These are phyloP conservation scores for Miltochrista miniata DNA, from an alignment of 2,888 invertebrate species.

Conservation along the genomic window DNA sequence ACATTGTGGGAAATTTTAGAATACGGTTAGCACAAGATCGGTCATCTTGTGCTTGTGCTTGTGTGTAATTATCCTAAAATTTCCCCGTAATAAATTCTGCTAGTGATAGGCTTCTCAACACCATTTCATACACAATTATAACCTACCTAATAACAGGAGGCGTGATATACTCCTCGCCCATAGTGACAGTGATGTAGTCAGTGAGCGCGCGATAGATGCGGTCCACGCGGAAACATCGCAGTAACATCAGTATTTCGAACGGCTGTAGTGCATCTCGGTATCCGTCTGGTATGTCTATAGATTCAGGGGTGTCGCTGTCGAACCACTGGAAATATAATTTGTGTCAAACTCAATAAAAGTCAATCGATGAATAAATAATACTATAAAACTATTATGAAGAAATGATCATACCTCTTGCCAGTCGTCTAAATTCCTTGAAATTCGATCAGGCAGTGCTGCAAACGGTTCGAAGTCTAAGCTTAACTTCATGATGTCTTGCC, in stretches of 20 bases:
- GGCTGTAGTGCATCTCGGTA: constrained; percentile 86
- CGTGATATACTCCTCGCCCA: constrained; percentile 95
- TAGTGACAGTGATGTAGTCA: constrained; percentile 90
- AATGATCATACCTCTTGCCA: constrained; percentile 86
- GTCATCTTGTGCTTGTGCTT: no score
- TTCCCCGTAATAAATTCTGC: no score
- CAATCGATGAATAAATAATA: constrained; percentile 17
- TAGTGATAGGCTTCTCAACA: no score
- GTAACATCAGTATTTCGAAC: constrained; percentile 90
- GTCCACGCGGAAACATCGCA: constrained; percentile 95
- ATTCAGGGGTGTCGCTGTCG: constrained; percentile 92
- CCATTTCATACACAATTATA: neutral
- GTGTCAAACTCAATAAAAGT: no score
- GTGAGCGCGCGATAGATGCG: constrained; percentile 93
- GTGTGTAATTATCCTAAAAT: no score
- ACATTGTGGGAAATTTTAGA: no score
- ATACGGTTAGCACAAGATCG: no score
- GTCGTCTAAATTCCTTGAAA: constrained; percentile 73
- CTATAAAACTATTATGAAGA: neutral
- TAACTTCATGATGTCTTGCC: constrained; percentile 93
- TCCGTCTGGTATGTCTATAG: constrained; percentile 86
- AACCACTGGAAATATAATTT: constrained; percentile 87
- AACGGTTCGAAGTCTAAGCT: constrained; percentile 88
- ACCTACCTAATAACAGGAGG: constrained; percentile 89
- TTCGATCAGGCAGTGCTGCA: constrained; percentile 84